Evolutionary conservation across 2,797 vertebrate species (phyloP), one percentile per base, ranked within the genome.

Genomic region (Serranus cabrilla): DNA sequence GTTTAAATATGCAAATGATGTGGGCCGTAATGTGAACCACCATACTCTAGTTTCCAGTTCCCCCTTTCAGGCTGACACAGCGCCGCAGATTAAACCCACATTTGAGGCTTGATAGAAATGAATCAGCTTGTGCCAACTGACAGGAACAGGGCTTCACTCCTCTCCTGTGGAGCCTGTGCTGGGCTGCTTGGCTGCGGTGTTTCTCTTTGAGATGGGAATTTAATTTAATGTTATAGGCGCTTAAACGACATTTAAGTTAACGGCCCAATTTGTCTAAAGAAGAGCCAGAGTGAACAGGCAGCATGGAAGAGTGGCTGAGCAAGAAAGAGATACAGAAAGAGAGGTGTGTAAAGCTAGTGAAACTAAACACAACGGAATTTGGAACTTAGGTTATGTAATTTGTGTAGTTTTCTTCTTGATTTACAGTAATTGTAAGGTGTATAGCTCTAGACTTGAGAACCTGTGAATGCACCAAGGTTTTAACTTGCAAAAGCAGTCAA

Each of bases 241-340:
- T 70, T 45, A 20, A 83, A 69, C 11, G 40, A 57, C 58, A 59
- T 75, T 84, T 58, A 73, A 52, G 25, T 47, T 67, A 60, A 80
- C 12, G 0, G 27, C 39, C 61, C 49, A 47, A 55, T 76, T 76
- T 81, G 20, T 68, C 20, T 12, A 12, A 25, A 42, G 49, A 12
- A 27, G 27, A 54, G 57, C 13, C n/a, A 46, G 27, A 68, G 47
- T 3, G 40, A 47, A 42, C 20, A 23, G 40, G 31, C 56, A 43
- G 37, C 25, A 39, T 13, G 8, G 23, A 37, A 40, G 10, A 43
- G 4, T 18, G 9, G 16, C 18, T 18, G 34, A 60, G 47, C 1
- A 2, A 45, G 9, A 54, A 17, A 9, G 21, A 39, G 8, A 27
- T 27, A 27, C 6, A 7, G 34, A 34, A 34, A 34, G 43, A 43